Evolutionary conservation across 92 coral and sea anemone species (phyloP).

Genomic region (Pocillopora grandis): DNA sequence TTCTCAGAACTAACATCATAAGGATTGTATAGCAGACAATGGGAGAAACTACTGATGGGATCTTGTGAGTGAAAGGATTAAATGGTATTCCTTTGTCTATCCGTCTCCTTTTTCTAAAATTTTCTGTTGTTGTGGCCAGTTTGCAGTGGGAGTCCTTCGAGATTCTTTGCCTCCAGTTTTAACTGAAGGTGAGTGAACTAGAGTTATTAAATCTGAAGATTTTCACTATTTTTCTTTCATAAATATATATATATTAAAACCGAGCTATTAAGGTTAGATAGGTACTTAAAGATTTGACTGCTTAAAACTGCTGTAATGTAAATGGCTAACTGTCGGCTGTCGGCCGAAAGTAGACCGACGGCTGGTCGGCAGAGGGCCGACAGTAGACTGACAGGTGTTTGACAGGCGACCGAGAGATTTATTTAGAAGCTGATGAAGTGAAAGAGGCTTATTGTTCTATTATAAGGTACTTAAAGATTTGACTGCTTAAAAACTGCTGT

Average conservation of each 20-base stretch:
- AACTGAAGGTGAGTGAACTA: constrained; percentile 65
- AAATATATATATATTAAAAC: too few species aligned
- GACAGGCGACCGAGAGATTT: background rate
- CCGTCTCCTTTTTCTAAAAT: background rate
- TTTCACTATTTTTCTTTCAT: background rate
- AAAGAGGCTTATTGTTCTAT: background rate
- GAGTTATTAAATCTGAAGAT: background rate
- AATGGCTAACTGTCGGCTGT: too few species aligned
- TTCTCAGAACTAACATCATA: too few species aligned
- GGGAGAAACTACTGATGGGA: too few species aligned
- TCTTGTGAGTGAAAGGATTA: background rate
- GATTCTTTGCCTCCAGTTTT: constrained; percentile 94
- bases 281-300: too few species aligned
- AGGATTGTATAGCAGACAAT: too few species aligned
- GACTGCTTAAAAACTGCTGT: too few species aligned
- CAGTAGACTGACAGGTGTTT: too few species aligned
- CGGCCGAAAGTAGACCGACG: too few species aligned
- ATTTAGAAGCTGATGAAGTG: background rate
- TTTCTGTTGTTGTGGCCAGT: constrained; percentile 47
- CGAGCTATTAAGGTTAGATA: too few species aligned
- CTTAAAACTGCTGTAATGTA: too few species aligned
- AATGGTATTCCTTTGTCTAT: background rate
- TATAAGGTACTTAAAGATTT: constrained; percentile 8
- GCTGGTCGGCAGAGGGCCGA: too few species aligned
- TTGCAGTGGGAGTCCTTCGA: constrained; percentile 71